These are phyloP conservation scores for Andinoacara biseriatus DNA, from an alignment of 2,113 vertebrate genomes.

Conservation along the genomic window DNA sequence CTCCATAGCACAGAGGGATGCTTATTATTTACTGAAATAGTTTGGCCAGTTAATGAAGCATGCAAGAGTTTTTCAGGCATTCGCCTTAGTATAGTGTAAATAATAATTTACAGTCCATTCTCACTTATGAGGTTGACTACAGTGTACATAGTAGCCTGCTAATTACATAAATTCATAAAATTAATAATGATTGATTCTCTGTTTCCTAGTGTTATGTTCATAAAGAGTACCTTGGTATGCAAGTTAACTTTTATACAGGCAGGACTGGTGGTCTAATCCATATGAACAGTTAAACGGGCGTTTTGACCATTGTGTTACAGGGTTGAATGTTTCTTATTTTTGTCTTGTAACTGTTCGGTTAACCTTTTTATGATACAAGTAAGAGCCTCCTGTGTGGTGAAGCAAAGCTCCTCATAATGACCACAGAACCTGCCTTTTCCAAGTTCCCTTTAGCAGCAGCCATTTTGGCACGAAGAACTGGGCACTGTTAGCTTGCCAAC, in stretches of 20 bases:
- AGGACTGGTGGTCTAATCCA: neutral
- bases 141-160: neutral
- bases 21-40: constrained; percentile 1
- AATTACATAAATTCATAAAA: neutral
- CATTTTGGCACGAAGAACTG: neutral
- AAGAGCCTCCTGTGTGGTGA: neutral
- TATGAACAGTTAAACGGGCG: neutral
- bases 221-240: neutral
- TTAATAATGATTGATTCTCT: neutral
- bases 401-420: neutral
- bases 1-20: neutral
- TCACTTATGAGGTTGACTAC: neutral
- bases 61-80: neutral
- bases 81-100: neutral
- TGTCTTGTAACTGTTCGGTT: neutral
- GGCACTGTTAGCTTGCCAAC: neutral
- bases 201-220: neutral
- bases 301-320: neutral
- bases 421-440: neutral
- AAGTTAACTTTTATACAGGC: neutral
- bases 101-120: neutral
- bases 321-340: neutral
- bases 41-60: neutral
- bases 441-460: neutral
- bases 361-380: neutral